Evolutionary conservation across 1,140 invertebrate species (phyloP), one percentile per base, ranked within the genome.

Genomic region (Pristionchus pacificus): DNA sequence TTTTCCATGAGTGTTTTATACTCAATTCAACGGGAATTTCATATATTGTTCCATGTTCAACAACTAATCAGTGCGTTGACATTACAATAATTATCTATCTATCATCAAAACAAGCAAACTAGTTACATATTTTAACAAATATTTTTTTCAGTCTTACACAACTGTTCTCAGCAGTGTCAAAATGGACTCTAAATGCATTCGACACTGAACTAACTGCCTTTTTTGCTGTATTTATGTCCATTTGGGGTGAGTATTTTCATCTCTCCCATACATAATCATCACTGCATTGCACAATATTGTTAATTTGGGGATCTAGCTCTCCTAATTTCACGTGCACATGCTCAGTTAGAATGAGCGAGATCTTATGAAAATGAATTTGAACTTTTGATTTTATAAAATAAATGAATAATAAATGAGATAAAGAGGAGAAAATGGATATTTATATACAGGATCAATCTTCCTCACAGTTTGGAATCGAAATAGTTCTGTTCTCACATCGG

Each of bases 171-270:
- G 38, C 38, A 6, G 6, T 49, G 6, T 10, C 6, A 10, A 49
- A 19, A 49, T 73, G 71, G 71, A 68, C 68, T 68, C 32, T 73
- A 28, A 60, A 62, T 25, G 57, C 71, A 2, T 73, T 73, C 59
- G 71, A 73, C 60, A 68, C 59, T 0, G 66, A 73, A 59, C 55
- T 73, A 38, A 73, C 67, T 31, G 71, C 71, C 25, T 68, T 73
- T 32, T 73, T 73, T 38, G 71, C 71, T 13, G 71, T 66, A n/a
- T 68, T 68, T 29, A 73, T 73, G 71, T 73, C 71, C 14, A 68
- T 73, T 55, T 73, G 71, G 71, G 71, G 68, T 70, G 29, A 2
- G 10, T 27, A 55, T 27, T 2, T n/a, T 0, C 27, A 14, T 29
- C n/a, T n/a, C 19, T 60, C 33, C 14, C 13, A 29, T 13, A 68